Base-by-base conservation (phyloP, 2,113 vertebrate genomes). In the Nerophis ophidion region DNA sequence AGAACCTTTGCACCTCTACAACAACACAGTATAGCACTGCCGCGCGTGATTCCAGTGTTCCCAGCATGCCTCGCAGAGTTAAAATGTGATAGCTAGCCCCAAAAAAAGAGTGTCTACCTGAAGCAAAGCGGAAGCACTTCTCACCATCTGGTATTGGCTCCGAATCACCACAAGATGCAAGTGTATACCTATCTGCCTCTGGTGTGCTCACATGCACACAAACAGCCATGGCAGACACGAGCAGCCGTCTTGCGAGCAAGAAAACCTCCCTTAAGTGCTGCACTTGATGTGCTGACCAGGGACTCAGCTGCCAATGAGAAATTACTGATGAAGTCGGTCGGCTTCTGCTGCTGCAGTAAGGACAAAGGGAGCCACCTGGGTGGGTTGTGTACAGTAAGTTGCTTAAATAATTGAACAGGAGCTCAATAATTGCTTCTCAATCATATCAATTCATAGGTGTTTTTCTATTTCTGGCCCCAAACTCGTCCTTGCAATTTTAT, bases 201-300 rank as follows among this genome's bases (percentile, higher is more conserved):
- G 36, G 34, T 57, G 47, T 55, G 57, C 68, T 57, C 51, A 19
- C 52, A 36, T 57, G 62, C 10, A 26, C 8, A 9, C 48, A 61
- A 74, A 78, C 59, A 50, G 68, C 55, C 16, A 48, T 34, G 49
- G 77, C 77, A 77, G 71, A 73, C 64, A 38, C 44, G 74, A 60
- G 62, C 65, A 71, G 66, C 74, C 79, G 80, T 77, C 77, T 69
- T 66, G 48, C 55, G 71, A 72, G 64, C 64, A 65, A 63, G 68
- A 72, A 64, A 61, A 66, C 66, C 38, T 83, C 74, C 77, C 75
- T 35, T 53, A 67, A 71, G 77, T 71, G 64, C 68, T 75, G 79
- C 65, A 50, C 77, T 81, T 64, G 57, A 61, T 47, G 80, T 64
- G 62, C 69, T 80, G 63, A 70, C 40, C n/a, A 16, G 57, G 42